Base-by-base conservation (phyloP, 1,140 invertebrate species). In the Magallana gigas region DNA sequence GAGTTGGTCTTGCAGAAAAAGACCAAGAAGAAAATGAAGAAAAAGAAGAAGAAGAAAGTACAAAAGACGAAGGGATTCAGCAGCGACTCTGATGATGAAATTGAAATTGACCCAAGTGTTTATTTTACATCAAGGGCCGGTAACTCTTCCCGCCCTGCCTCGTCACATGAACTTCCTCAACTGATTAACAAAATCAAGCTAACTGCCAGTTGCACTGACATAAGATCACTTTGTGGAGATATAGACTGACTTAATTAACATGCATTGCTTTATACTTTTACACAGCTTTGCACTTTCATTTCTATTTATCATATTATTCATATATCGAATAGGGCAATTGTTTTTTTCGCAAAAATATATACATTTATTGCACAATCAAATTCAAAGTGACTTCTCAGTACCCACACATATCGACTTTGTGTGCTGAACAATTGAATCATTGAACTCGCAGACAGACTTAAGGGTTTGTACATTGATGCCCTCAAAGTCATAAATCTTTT, bases 161-260 rank as follows among this genome's bases (percentile, higher is more conserved):
- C 48, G 5, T 82, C 80, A n/a, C 48, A 18, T 48, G 80, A 82
- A 16, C 8, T 82, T 58, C 48, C 48, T 14, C 48, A 82, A 16
- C 80, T 82, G 16, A 82, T 82, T 48, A 57, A 57, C 48, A 82
- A 82, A 57, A 76, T 76, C 68, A 76, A 76, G 23, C 7, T 11
- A 4, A 36, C 68, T 4, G 23, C 23, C 11, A 76, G 68, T 11
- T 76, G 68, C 23, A 76, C 23, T 0, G 18, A 71, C 11, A 71
- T 71, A 1, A 76, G 68, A 29, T 76, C 68, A 76, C 8, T 76
- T 11, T 76, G 68, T 76, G 68, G 68, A 76, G 68, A 76, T 12
- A 8, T 76, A 29, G 64, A 76, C 14, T n/a, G n/a, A 62, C n/a
- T 62, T 1, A 14, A 0, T 6, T 62, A 16, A n/a, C 12, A 16